Evolutionary conservation across 2,888 invertebrate genomes (phyloP).

Genomic region (Macrosoma leucophasiata): DNA sequence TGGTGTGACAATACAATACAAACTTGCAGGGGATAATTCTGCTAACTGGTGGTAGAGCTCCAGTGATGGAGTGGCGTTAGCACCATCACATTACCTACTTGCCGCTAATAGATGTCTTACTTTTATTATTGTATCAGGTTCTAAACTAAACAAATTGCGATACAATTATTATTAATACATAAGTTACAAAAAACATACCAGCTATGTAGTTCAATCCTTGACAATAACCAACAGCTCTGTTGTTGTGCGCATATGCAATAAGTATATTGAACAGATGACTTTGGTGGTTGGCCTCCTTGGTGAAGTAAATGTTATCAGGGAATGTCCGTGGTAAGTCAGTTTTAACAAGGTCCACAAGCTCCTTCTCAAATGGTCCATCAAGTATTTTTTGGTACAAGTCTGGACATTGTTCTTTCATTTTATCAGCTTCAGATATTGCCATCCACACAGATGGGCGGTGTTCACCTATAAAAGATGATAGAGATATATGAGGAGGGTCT

Average conservation of each 20-base stretch:
- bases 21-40: no score
- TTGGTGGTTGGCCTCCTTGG: constrained; percentile 82
- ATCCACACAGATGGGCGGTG: constrained; percentile 87
- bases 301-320: constrained; percentile 96
- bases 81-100: no score
- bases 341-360: constrained; percentile 86
- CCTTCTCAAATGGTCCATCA: constrained; percentile 80
- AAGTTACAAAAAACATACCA: constrained; percentile 66
- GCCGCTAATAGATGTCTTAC: no score
- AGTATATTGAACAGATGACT: constrained; percentile 89
- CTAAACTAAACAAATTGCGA: no score
- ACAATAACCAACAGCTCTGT: constrained; percentile 92
- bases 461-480: constrained; percentile 59
- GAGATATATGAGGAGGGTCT: no score
- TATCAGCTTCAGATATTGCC: constrained; percentile 87
- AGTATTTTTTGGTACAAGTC: constrained; percentile 82
- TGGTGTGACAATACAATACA: no score
- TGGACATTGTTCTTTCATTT: constrained; percentile 77
- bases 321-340: constrained; percentile 95
- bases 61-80: no score
- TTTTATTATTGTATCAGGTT: no score
- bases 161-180: no score
- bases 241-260: constrained; percentile 91
- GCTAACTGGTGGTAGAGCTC: no score
- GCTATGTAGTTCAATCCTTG: constrained; percentile 97